Base-by-base conservation (phyloP, 2,888 invertebrate genomes). In the Spisula subtruncata region DNA sequence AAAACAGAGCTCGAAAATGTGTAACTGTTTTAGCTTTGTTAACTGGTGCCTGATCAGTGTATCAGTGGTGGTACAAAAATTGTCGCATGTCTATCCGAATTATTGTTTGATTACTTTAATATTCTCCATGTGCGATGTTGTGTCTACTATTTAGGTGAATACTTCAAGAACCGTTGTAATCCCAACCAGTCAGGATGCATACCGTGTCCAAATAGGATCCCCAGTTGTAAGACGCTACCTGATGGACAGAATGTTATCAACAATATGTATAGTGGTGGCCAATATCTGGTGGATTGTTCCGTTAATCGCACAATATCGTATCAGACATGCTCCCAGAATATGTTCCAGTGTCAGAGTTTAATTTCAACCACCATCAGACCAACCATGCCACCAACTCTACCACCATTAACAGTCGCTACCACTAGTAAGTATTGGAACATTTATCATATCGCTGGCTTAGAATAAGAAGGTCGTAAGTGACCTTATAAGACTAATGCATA, bases 121-220 rank as follows among this genome's bases (percentile, higher is more conserved):
- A 51, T 51, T 14, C 14, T 51, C 14, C 8, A 41, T 41, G 41
- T 41, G 8, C 41, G 8, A 41, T 41, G 41, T 5, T 6, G n/a
- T 46, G 41, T 81, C 48, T 81, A n/a, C 0, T 25, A 51, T 91
- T 1, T 54, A 93, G 93, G 93, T 88, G 92, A 93, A 85, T 93
- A 93, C 56, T 87, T 86, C 66, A 92, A 92, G 85, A 93, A 93
- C 81, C 87, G 92, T 29, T 92, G 93, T 85, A 89, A 91, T 46
- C 92, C 91, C 41, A 89, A 85, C n/a, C 71, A 79, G 25, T 32
- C 71, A 41, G 83, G 88, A 20, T 93, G 92, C 86, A 71, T 89
- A 0, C 92, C 93, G n/a, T 93, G 93, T 88, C 91, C 93, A 6
- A 91, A 92, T 56, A 80, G 92, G 32, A 25, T 93, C 18, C 92